Evolutionary conservation across 2,797 vertebrate genomes (phyloP).

Genomic region (Heterohyrax brucei): DNA sequence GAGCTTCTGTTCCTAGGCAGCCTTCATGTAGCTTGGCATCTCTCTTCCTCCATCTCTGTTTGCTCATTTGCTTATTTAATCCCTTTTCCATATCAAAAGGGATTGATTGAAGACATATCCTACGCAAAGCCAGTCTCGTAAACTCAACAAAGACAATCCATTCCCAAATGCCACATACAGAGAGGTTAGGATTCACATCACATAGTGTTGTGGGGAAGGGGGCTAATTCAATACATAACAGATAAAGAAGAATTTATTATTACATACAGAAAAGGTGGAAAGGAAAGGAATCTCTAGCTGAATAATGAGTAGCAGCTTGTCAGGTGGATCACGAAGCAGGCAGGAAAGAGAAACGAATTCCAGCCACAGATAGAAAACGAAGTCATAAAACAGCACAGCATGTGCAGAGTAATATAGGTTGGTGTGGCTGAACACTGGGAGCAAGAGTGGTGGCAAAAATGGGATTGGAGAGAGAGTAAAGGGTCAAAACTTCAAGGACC

Average conservation of each 20-base stretch:
- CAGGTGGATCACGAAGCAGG: not conserved
- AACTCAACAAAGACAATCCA: too few species aligned
- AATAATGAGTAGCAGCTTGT: not conserved
- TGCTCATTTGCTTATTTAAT: too few species aligned
- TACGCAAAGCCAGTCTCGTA: too few species aligned
- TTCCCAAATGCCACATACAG: too few species aligned
- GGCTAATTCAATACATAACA: too few species aligned
- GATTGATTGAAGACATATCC: too few species aligned
- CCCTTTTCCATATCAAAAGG: too few species aligned
- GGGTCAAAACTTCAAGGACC: not conserved
- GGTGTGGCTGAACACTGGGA: not conserved
- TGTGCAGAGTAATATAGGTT: not conserved
- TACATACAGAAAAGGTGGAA: not conserved
- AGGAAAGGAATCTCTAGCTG: constrained; percentile 23
- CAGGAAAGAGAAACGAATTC: not conserved
- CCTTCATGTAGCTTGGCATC: too few species aligned
- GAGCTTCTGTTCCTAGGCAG: too few species aligned
- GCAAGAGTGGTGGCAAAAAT: not conserved
- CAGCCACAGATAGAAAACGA: not conserved
- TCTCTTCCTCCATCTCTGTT: too few species aligned
- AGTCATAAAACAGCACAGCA: not conserved
- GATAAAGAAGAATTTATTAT: constrained; percentile 1
- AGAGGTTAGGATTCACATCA: too few species aligned
- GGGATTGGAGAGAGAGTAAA: not conserved
- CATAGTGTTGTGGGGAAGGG: too few species aligned